These are phyloP conservation scores for Mamestra configurata DNA, from an alignment of 1,140 invertebrate species.

Conservation along the genomic window DNA sequence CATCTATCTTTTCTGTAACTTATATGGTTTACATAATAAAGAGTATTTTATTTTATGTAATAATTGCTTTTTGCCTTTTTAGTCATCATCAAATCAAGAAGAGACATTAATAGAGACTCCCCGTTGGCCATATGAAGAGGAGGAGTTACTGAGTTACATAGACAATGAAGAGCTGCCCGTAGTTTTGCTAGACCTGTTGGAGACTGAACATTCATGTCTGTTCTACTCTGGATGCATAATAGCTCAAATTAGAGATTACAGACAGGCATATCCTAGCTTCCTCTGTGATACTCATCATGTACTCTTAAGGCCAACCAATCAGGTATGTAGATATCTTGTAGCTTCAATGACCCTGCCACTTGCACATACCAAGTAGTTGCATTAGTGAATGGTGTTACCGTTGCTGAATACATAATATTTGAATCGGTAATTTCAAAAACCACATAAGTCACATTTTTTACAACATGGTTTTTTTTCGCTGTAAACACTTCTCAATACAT, in stretches of 20 bases:
- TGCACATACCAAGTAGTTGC: too few species aligned
- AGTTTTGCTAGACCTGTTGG: constrained; percentile 94
- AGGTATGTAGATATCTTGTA: constrained; percentile 88
- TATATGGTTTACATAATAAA: not conserved
- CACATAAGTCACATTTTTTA: too few species aligned
- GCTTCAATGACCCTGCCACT: too few species aligned
- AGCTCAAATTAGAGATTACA: constrained; percentile 96
- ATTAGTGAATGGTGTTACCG: too few species aligned
- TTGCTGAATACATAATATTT: too few species aligned
- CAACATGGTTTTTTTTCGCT: too few species aligned
- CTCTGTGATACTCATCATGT: constrained; percentile 94
- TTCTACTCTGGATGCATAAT: constrained; percentile 98
- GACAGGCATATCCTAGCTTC: constrained; percentile 92
- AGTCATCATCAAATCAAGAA: constrained; percentile 84
- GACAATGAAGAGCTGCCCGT: constrained; percentile 96
- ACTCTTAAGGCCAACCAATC: constrained; percentile 95
- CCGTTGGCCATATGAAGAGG: constrained; percentile 93
- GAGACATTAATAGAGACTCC: constrained; percentile 92
- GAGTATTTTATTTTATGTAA: too few species aligned
- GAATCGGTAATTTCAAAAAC: too few species aligned
- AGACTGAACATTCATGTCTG: constrained; percentile 93
- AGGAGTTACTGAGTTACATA: constrained; percentile 93
- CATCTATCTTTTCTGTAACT: too few species aligned
- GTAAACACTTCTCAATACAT: too few species aligned
- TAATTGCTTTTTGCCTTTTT: constrained; percentile 11